Base-by-base conservation (phyloP, 1,140 invertebrate species). In the Tetramorium alpestre region DNA sequence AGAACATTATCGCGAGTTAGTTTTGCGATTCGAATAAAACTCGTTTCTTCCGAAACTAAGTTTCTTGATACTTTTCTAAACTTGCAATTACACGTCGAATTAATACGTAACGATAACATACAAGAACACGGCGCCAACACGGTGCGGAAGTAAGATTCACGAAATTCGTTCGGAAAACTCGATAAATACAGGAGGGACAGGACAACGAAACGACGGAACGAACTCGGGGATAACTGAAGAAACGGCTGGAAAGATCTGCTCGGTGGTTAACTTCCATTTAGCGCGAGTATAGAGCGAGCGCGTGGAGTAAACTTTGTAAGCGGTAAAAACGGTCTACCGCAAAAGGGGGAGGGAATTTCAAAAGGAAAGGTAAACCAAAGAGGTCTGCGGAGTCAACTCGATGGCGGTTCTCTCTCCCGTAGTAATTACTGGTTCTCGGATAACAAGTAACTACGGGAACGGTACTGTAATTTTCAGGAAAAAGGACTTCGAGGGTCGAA, bases 331-430 rank as follows among this genome's bases (percentile, higher is more conserved):
- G 76, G 65, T 64, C 60, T 75, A 54, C 44, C 75, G 75, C 75
- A 54, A 82, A 54, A 70, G 78, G 47, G 41, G 82, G 72, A 28
- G 84, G 64, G 76, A 81, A 73, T 90, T 89, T 90, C 77, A 89
- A 90, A 90, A 90, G 89, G 88, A 84, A 90, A 87, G 78, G 88
- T 90, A 90, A 90, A 89, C 89, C 78, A 90, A 90, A 88, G 88
- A 89, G 88, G 77, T 89, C 80, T 78, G 75, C 76, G 51, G 85
- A 87, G 88, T 72, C 49, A 86, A 81, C 88, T 87, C 85, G 89
- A 90, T 89, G 86, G 76, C 77, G 85, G 49, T 89, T 89, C 77
- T 80, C 65, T 86, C 64, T 86, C 60, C 85, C 47, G 78, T 77
- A 82, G 88, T 90, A 90, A 87, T 90, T 90, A 90, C 89, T 70